Evolutionary conservation across 2,888 invertebrate genomes (phyloP), one percentile per base, ranked within the genome.

Genomic region (Hyposoter dolosus): DNA sequence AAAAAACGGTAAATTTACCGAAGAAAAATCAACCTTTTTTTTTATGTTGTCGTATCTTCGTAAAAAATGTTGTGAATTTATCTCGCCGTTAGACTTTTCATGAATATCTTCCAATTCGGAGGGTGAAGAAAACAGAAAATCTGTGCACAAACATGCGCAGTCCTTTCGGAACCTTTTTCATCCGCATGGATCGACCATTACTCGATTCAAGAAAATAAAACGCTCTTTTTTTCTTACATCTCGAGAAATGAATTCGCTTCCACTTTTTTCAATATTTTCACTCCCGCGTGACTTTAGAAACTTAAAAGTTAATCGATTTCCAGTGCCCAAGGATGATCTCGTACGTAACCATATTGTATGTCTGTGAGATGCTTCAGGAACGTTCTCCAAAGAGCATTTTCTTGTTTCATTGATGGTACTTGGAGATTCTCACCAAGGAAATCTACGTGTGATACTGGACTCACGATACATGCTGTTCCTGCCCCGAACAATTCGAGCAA

Each of bases 381-480:
- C 88, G 96, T 95, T 93, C 96, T 96, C 93, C 96, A 97, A 32
- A 99, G 91, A 0, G 98, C 97, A 83, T 96, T 95, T 15, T 95
- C 90, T 89, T 97, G 96, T 89, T 96, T 95, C 94, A 96, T 95
- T 23, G 98, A 98, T 75, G 98, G 98, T 88, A 98, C 96, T 75
- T 95, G 92, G 45, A 97, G 95, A 79, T 95, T 94, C 76, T 95
- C 94, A 5, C 96, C 97, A 89, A 97, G 92, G 94, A 97, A 99
- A 81, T 97, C 96, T 85, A 99, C 98, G 86, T 96, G 96, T 82
- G 97, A 97, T 80, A 99, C 96, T 0, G 99, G 99, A 91, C 98
- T 98, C 23, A 99, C 97, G 71, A 99, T 96, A 90, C 98, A 98
- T 0, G 99, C 99, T 35, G 99, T 99, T 81, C 99, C 99, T n/a